Percentiles rank a stretch among this genome's conserved stretches.
Conservation (phyloP, 2,797 vertebrate species). For the Morelia viridis region DNA sequence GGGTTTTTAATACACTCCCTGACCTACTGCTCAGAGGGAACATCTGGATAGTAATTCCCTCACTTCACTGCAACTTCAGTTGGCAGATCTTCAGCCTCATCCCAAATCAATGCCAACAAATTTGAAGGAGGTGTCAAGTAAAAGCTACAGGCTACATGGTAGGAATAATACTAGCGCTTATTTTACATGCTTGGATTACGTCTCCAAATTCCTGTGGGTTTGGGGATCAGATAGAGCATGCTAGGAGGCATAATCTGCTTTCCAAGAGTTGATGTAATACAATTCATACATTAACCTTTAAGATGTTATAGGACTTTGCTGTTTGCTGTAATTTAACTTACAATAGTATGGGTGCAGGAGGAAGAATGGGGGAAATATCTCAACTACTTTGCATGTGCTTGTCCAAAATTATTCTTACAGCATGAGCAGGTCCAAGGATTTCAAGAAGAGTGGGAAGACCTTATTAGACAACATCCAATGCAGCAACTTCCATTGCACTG, state of each 20-base stretch:
- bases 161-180: not conserved
- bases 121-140: not conserved
- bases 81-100: not conserved
- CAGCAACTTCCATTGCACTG: fast-evolving
- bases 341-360: not conserved
- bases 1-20: not conserved
- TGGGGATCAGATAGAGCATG: not conserved
- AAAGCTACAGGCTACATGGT: not conserved
- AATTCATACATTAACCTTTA: not conserved
- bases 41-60: not conserved
- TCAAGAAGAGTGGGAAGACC: not conserved
- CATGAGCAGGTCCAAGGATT: not conserved
- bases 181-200: not conserved
- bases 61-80: not conserved
- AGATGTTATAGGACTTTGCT: not conserved
- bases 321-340: not conserved
- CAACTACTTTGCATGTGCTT: not conserved
- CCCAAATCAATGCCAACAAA: not conserved
- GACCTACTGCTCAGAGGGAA: not conserved
- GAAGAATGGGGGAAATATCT: not conserved
- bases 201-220: not conserved
- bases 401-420: not conserved
- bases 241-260: not conserved
- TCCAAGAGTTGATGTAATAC: not conserved
- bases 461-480: not conserved